These are phyloP conservation scores for Turdus rufiventris DNA, from an alignment of 2,113 vertebrate species.

Conservation along the genomic window DNA sequence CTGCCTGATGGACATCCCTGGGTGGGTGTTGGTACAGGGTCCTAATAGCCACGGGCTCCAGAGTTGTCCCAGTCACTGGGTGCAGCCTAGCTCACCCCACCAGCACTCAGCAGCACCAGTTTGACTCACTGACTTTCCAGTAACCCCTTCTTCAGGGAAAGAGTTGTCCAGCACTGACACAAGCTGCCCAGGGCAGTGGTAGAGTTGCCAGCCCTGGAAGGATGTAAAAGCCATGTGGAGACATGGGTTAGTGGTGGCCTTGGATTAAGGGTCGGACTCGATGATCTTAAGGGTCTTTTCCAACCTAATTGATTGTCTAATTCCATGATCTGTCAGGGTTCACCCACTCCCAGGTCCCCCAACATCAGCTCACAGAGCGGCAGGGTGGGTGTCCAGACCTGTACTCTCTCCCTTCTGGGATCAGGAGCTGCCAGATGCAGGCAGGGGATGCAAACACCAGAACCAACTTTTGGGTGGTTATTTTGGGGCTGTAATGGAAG, in stretches of 20 bases:
- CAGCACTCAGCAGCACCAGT: neutral
- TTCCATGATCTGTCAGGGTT: neutral
- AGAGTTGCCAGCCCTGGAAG: neutral
- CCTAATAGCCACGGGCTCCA: neutral
- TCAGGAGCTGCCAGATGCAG: neutral
- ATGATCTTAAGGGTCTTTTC: neutral
- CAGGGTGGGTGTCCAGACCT: too few species aligned
- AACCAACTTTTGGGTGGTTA: neutral
- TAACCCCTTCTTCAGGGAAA: neutral
- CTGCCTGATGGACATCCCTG: neutral
- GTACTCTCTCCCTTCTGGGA: neutral
- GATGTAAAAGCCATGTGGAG: neutral
- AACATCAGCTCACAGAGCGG: fast-evolving
- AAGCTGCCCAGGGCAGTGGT: neutral
- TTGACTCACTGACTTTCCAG: neutral
- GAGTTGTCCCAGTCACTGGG: fast-evolving
- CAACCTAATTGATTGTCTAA: neutral
- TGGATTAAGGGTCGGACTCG: fast-evolving
- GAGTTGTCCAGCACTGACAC: neutral
- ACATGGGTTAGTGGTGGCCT: neutral
- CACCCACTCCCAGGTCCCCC: too few species aligned
- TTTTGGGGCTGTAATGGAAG: neutral
- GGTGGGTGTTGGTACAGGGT: fast-evolving
- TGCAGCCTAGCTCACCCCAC: neutral
- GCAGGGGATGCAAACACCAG: neutral